These are phyloP conservation scores for Epicampocera succincta DNA, from an alignment of 2,888 invertebrate species.

Conservation along the genomic window DNA sequence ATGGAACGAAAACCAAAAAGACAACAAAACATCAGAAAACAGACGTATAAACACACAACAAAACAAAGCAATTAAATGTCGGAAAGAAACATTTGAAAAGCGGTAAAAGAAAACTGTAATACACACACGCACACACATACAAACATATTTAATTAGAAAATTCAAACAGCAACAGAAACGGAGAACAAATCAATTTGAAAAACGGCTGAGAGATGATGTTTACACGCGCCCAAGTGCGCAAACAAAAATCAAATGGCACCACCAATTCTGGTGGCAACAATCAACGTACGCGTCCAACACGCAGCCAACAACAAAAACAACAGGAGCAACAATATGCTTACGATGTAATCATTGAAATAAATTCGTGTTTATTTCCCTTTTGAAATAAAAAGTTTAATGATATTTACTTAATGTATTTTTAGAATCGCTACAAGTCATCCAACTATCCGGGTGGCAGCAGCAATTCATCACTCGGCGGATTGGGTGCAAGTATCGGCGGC, in stretches of 20 bases:
- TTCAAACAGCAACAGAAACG: neutral
- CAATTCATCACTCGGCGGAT: constrained; percentile 72
- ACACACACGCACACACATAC: no score
- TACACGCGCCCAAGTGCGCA: constrained; percentile 86
- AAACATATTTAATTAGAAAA: constrained; percentile 13
- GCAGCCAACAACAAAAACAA: constrained; percentile 71
- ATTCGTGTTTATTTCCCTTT: neutral
- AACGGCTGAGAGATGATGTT: constrained; percentile 84
- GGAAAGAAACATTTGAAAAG: neutral
- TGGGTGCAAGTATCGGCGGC: constrained; percentile 68
- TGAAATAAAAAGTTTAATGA: neutral
- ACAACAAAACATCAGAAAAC: constrained; percentile 4
- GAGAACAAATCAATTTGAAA: constrained; percentile 6
- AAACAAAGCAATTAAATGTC: constrained; percentile 7
- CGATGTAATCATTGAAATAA: constrained; percentile 59
- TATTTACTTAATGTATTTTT: constrained; percentile 32
- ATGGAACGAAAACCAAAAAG: constrained; percentile 16
- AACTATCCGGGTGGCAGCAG: constrained; percentile 70
- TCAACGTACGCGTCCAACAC: constrained; percentile 74
- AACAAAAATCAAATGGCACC: constrained; percentile 81
- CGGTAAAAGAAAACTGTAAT: constrained; percentile 13
- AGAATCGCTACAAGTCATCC: constrained; percentile 75
- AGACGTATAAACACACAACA: neutral
- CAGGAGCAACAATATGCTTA: constrained; percentile 69
- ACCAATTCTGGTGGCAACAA: constrained; percentile 74